Evolutionary conservation across 2,797 vertebrate genomes (phyloP), one percentile per base, ranked within the genome.

Genomic region (Allobates femoralis): DNA sequence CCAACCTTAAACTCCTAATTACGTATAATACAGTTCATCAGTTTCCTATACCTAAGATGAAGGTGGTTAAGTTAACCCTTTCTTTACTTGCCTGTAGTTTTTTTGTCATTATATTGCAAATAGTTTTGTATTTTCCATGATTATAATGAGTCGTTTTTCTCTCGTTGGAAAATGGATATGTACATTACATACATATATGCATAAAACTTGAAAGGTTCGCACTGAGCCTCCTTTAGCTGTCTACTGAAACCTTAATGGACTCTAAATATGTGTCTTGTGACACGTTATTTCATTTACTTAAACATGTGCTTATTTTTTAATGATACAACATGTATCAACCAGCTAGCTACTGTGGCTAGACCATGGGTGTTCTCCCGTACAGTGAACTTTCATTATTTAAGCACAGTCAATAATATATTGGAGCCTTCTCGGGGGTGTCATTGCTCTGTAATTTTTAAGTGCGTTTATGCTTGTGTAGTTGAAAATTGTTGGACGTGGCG

Each of bases 341-440:
- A 50, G 69, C 69, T 74, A 50, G 23, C n/a, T 74, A 8, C 69
- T 50, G 69, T 41, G 34, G 69, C 30, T 21, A 77, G 28, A 32
- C 51, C 75, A 77, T 56, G 30, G 51, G 28, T 56, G 75, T 55
- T 77, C 28, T 55, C 28, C 23, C 28, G 15, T 32, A 55, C 10
- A 56, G 75, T 77, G 75, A 55, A 55, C 75, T 56, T 77, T 77
- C 75, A 77, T 55, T 55, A 55, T 77, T 77, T 77, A 32, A 32
- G 51, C 28, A 34, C 26, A 77, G 75, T 32, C 50, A 77, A 53
- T 77, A 77, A 74, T 26, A 74, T 74, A 74, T 74, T 74, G 69
- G 69, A 74, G 69, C 4, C 14, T 50, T 74, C 69, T 74, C 69
- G 15, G 69, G 46, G 69, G 69, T 46, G n/a, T 14, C 69, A 74